Percentiles rank a stretch among this genome's conserved stretches.
These are phyloP conservation scores for Zaprionus tsacasi DNA, from an alignment of 1,140 invertebrate genomes.

Conservation along the genomic window DNA sequence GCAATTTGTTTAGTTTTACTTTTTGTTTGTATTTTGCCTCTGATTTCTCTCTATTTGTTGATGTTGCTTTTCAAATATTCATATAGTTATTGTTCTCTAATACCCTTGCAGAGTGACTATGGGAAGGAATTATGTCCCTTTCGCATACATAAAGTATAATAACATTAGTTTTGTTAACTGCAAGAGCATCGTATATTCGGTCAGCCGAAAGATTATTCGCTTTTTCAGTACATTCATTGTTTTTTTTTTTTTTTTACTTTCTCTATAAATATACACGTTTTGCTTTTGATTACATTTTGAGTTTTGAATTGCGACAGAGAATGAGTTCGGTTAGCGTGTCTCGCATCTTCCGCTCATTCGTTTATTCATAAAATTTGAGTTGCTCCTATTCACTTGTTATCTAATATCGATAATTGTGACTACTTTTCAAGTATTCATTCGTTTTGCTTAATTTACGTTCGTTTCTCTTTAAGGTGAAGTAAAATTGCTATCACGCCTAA, in stretches of 20 bases:
- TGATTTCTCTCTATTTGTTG: constrained; percentile 16
- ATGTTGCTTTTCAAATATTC: neutral
- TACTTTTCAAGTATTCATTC: constrained; percentile 74
- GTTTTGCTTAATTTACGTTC: constrained; percentile 51
- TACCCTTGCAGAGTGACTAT: constrained; percentile 15
- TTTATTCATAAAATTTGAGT: constrained; percentile 43
- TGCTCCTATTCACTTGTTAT: constrained; percentile 24
- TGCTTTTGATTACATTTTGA: constrained; percentile 33
- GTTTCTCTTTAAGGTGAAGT: constrained; percentile 42
- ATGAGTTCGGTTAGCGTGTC: constrained; percentile 1
- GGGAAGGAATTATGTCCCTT: neutral
- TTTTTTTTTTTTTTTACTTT: neutral
- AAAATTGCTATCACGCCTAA: constrained; percentile 70
- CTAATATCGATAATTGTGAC: constrained; percentile 61
- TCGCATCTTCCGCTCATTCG: neutral
- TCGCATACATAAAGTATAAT: too few relatives aligned
- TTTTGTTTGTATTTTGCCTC: constrained; percentile 18
- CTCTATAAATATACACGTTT: constrained; percentile 38
- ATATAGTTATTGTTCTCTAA: neutral
- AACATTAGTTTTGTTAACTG: too few relatives aligned
- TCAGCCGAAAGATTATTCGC: constrained; percentile 14
- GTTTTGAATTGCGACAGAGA: constrained; percentile 22
- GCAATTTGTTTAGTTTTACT: constrained; percentile 43
- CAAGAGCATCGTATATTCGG: constrained; percentile 21
- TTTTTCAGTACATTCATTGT: constrained; percentile 35